phyloP scores from a whole-genome alignment of 2,797 vertebrate genomes.

The Lithobates sylvaticus region DNA sequence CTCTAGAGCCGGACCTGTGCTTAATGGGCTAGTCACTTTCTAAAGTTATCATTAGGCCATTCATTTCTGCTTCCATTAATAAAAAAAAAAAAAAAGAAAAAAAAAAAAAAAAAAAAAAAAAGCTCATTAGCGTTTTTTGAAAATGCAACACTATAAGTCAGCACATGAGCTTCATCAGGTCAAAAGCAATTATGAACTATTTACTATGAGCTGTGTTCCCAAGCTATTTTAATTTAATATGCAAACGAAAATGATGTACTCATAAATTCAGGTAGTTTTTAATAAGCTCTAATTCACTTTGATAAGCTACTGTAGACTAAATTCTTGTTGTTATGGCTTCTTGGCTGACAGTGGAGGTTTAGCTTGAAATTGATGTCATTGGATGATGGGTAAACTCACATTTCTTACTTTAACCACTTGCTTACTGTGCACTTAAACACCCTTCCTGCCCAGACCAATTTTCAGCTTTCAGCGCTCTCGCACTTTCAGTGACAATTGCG shows the following conservation, averaged over 20 bases:
- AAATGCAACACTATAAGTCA: neutral
- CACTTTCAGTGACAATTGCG: no score
- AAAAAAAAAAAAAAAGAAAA: neutral
- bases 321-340: neutral
- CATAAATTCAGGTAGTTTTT: slow-evolving; percentile 41
- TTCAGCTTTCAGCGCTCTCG: no score
- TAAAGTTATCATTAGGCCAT: no score
- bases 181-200: slow-evolving; percentile 17
- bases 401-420: slow-evolving; percentile 1
- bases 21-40: no score
- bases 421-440: no score
- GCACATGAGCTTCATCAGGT: neutral
- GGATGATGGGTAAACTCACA: neutral
- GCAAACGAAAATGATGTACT: slow-evolving; percentile 27
- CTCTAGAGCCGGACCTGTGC: no score
- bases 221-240: slow-evolving; percentile 28
- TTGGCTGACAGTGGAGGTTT: slow-evolving; percentile 15
- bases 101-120: neutral
- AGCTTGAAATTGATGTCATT: slow-evolving; percentile 3
- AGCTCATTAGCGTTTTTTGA: neutral
- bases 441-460: no score
- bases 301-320: slow-evolving; percentile 35
- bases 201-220: neutral
- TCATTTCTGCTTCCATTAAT: neutral
- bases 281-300: slow-evolving; percentile 48